A percentile compares a stretch with the other conserved stretches of the same genome.
Conservation (phyloP, 2,797 vertebrate genomes). For the Amblyopsis hoosieri region DNA sequence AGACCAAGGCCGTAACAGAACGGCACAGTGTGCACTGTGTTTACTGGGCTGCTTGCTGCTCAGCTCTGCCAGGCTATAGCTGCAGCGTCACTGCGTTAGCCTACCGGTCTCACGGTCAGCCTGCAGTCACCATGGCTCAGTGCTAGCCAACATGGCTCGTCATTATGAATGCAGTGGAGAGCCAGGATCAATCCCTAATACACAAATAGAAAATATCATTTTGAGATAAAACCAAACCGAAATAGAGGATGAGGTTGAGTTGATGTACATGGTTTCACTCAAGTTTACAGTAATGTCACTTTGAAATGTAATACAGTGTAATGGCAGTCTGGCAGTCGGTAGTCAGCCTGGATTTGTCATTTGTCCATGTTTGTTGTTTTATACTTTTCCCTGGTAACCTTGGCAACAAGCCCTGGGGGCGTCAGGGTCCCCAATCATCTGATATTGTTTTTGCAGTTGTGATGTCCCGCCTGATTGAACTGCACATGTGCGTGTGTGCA, state of each 20-base stretch:
- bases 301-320: too few species aligned
- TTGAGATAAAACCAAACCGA: too few species aligned
- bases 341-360: constrained; percentile 23
- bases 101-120: constrained; percentile 41
- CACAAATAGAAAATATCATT: too few species aligned
- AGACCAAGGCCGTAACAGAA: constrained; percentile 45
- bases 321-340: constrained; percentile 1
- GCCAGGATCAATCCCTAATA: too few species aligned
- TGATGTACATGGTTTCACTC: too few species aligned
- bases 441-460: constrained; percentile 58
- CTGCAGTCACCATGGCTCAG: constrained; percentile 30
- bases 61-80: constrained; percentile 59
- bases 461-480: constrained; percentile 41
- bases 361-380: constrained; percentile 46
- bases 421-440: constrained; percentile 56
- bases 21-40: constrained; percentile 57
- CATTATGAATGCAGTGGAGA: not conserved
- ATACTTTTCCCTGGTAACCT: constrained; percentile 39
- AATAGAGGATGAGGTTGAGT: too few species aligned
- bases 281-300: too few species aligned
- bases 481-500: constrained; percentile 1
- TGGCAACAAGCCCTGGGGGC: constrained; percentile 49
- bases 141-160: constrained; percentile 28
- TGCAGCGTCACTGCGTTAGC: constrained; percentile 54
- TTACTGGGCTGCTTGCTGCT: constrained; percentile 54